Evolutionary conservation across 2,797 vertebrate species (phyloP), one percentile per base, ranked within the genome.

Genomic region (Hybognathus amarus): DNA sequence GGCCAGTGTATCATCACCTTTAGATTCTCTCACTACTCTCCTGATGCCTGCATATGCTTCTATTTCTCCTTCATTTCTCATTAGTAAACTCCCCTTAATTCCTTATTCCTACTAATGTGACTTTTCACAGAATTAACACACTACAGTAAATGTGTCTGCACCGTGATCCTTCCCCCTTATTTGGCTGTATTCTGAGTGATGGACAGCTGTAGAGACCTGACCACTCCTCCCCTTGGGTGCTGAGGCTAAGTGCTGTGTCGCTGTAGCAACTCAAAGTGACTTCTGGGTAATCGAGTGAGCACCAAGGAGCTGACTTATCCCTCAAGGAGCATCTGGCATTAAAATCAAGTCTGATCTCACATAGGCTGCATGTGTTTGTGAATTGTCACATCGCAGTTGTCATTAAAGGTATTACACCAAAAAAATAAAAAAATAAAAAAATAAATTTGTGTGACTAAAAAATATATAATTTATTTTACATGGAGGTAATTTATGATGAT

Each of bases 321-420:
- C 93, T 87, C 85, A 89, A 92, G 94, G 89, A 91, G 90, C 36
- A 13, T 87, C 82, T 93, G 93, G 89, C 92, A 94, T 94, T 94
- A 93, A 93, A 91, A 88, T 84, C 83, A 82, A 83, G 77, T 90
- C 50, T 88, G n/a, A 71, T 84, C 74, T 88, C 74, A n/a, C 36
- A 61, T 42, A 20, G 67, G 68, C 77, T 86, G 77, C 85, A 78
- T 80, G 69, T 54, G 4, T 33, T 36, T 74, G n/a, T 36, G 36
- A 36, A 36, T 36, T 3, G 36, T 36, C 36, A 36, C 36, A 36
- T 36, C 30, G 2, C 8, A 33, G 30, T 64, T 64, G 15, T 33
- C 27, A 9, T 18, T 64, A 33, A n/a, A 64, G 13, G 13, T 63
- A 33, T 13, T n/a, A n/a, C n/a, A n/a, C n/a, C n/a, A n/a, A n/a